Conservation (phyloP, 2,888 invertebrate species). For the Philaethria dido region DNA sequence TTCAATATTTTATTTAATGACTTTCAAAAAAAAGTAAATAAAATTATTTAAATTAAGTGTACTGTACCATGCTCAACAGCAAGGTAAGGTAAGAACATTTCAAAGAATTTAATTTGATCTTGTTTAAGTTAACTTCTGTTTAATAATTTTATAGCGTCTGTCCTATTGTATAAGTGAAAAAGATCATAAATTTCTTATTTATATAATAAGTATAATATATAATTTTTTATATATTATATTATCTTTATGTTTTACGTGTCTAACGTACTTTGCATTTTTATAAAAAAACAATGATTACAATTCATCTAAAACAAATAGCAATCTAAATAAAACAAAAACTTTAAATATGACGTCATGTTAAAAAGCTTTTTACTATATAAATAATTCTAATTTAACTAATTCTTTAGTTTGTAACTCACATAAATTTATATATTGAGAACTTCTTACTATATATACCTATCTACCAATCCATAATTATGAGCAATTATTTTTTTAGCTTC, state of each 20-base stretch:
- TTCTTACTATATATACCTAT: slow-evolving; percentile 58
- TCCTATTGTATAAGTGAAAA: no score
- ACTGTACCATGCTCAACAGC: neutral
- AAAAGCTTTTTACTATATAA: no score
- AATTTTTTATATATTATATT: no score
- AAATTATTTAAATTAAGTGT: neutral
- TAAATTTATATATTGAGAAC: slow-evolving; percentile 5
- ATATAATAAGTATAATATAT: no score
- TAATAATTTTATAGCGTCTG: neutral
- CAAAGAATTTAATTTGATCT: neutral
- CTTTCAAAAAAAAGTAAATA: neutral
- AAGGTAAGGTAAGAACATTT: neutral
- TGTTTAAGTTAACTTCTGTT: neutral
- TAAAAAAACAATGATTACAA: neutral
- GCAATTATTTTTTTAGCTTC: slow-evolving; percentile 76
- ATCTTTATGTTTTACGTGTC: no score
- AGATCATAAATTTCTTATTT: neutral
- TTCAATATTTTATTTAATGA: neutral
- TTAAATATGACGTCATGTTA: no score
- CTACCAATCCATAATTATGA: slow-evolving; percentile 75
- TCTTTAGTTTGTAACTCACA: neutral
- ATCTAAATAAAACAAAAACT: no score
- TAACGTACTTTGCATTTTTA: no score
- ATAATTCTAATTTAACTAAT: neutral
- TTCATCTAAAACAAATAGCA: neutral